Evolutionary conservation across 2,888 invertebrate species (phyloP), one percentile per base, ranked within the genome.

Genomic region (Branchellion lobata): DNA sequence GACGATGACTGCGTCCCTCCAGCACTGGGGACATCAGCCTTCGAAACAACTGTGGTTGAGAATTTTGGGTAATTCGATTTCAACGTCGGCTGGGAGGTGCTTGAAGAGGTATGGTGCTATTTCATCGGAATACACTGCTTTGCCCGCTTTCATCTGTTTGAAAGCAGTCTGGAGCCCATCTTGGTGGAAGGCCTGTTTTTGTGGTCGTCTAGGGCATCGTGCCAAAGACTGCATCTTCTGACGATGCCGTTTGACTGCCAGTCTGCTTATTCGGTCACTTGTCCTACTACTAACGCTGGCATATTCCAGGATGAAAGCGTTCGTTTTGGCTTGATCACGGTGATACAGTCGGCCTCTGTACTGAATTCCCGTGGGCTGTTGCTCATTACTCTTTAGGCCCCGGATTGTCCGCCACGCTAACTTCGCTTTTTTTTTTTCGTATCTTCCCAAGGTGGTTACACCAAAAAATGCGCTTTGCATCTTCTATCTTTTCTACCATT

Each of bases 1-100:
- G 3, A 73, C 27, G 47, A 73, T 24, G 33, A n/a, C 40, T 36
- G 47, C 73, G 8, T 3, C 40, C 47, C 27, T 73, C 73, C 73
- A 73, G 0, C 2, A 21, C 14, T 1, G n/a, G n/a, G 73, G 73
- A n/a, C 0, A 1, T 14, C 69, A 47, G 8, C 18, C 11, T 8
- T 8, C 18, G 11, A 47, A 18, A 8, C 47, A 47, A 18, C 47
- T 8, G 47, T 18, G 18, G 47, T 47, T 47, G 47, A 47, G 18
- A 47, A 47, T 47, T 18, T 47, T 47, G 47, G 18, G 47, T 47
- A 47, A 18, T 8, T 14, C 47, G 8, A 18, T 8, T 18, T 14
- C 8, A 14, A 18, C 18, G 8, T 47, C 18, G 18, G 47, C 8
- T 18, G 47, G 18, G 18, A 47, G 47, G 47, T 47, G 47, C 18